Percentiles rank a stretch among this genome's conserved stretches.
Evolutionary conservation across 64 coral and sea anemone species (phyloP).

Genomic region (Montipora sp.): DNA sequence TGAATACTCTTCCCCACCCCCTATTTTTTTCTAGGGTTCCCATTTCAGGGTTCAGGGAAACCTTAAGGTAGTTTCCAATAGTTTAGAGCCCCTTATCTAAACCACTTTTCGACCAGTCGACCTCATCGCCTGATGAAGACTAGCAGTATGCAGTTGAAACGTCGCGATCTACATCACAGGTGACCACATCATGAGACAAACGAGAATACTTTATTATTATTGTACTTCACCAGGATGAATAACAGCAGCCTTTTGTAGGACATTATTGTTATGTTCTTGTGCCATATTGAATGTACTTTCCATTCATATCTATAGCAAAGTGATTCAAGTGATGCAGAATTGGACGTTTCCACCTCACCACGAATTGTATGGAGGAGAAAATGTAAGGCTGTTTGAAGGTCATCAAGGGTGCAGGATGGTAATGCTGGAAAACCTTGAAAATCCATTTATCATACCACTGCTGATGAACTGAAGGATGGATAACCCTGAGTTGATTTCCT

Average conservation of each 20-base stretch:
- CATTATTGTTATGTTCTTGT: neutral
- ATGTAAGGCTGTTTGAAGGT: neutral
- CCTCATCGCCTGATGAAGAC: no score
- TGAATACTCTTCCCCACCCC: slow-evolving; percentile 1
- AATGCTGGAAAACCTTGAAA: neutral
- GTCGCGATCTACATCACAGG: no score
- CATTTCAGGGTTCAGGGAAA: neutral
- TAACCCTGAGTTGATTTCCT: neutral
- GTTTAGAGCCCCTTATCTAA: neutral
- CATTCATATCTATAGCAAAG: neutral
- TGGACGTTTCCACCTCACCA: slow-evolving; percentile 28
- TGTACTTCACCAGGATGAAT: no score
- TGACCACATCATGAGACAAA: no score
- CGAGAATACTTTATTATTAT: no score
- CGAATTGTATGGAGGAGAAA: slow-evolving; percentile 47
- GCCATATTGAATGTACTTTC: neutral
- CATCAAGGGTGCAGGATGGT: neutral
- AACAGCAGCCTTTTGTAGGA: no score
- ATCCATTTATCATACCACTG: neutral
- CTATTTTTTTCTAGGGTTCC: neutral
- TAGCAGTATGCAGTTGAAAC: no score
- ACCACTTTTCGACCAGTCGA: no score
- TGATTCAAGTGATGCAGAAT: neutral
- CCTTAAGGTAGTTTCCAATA: neutral
- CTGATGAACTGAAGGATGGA: neutral